Evolutionary conservation across 2,113 vertebrate genomes (phyloP), one percentile per base, ranked within the genome.

Genomic region (Dromas ardeola): DNA sequence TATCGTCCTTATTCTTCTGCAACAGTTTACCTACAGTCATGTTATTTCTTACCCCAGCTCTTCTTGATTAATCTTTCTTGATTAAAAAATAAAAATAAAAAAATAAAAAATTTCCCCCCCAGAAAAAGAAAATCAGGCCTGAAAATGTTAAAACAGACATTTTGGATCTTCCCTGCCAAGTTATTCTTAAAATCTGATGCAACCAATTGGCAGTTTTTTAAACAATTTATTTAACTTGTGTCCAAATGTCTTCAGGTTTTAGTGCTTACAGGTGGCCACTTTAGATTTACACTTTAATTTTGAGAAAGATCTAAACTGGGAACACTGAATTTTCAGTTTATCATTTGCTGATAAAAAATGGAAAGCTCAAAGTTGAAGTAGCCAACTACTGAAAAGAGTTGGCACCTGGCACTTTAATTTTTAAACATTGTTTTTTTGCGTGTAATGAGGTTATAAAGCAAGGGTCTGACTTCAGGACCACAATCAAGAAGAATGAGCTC

Each of bases 201-300:
- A 86, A 93, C 45, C 45, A 76, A 85, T 2, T 97, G 95, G 74
- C 91, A 93, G 66, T 87, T 79, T 95, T 94, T 96, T 66, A 63
- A 95, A 77, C 78, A 90, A 87, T 94, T 94, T 91, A 58, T 80
- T 91, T 71, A 83, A 88, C 93, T 95, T 81, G 50, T 94, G 91
- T 96, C 93, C 95, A 97, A 97, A 95, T 90, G 67, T 97, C 95
- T 97, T 95, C 96, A 97, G 96, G 96, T 96, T 97, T 96, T 96
- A 97, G 97, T 96, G 95, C 93, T 91, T 97, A 97, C 96, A 96
- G 97, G 95, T 97, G 96, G 93, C 91, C 69, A 91, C 71, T 94
- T 94, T 42, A 96, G 91, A 97, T 97, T 97, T 97, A 97, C 74
- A 91, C 85, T 95, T 97, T 92, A 96, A 96, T 97, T 97, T 95